Base-by-base conservation (phyloP, 1,140 invertebrate genomes). In the Zaprionus inermis region DNA sequence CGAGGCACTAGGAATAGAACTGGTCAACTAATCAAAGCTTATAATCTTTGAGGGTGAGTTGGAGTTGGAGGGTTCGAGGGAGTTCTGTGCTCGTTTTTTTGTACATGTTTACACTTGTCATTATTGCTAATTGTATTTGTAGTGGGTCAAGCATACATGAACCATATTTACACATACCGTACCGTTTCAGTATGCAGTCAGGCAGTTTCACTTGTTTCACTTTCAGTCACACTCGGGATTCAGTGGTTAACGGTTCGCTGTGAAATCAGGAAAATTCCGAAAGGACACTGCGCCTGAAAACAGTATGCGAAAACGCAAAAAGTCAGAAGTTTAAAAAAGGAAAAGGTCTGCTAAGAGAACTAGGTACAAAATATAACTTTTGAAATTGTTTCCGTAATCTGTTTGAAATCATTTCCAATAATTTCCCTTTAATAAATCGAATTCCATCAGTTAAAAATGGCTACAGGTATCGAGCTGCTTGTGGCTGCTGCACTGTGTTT, bases 81-180 rank as follows among this genome's bases (percentile, higher is more conserved):
- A 20, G 51, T 38, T 10, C 9, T n/a, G 24, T 78, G 63, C 59
- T 55, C 82, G 76, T 70, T 18, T 36, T 66, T 36, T 66, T 77
- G 71, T 67, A 41, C 84, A 89, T 88, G 85, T 88, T 88, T 88
- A 81, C 84, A 88, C 74, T 88, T 89, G 84, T 88, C 84, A 88
- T 88, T 88, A 88, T 84, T 88, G 68, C 84, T 88, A 88, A 88
- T 88, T 88, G 84, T 88, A 72, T 88, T 89, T 88, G 84, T 58
- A 41, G 73, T 79, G 67, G 70, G 69, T 55, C 74, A 72, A 55
- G 74, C 84, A 78, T 78, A 76, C 74, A 81, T 41, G 65, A 63
- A 34, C 70, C 55, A 68, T 83, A 84, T 80, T 89, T 80, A 88
- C 84, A 80, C 61, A 84, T 66, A 54, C 51, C 11, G 5, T 38